phyloP scores from a whole-genome alignment of 2,797 vertebrate species.

The Cuculus canorus region DNA sequence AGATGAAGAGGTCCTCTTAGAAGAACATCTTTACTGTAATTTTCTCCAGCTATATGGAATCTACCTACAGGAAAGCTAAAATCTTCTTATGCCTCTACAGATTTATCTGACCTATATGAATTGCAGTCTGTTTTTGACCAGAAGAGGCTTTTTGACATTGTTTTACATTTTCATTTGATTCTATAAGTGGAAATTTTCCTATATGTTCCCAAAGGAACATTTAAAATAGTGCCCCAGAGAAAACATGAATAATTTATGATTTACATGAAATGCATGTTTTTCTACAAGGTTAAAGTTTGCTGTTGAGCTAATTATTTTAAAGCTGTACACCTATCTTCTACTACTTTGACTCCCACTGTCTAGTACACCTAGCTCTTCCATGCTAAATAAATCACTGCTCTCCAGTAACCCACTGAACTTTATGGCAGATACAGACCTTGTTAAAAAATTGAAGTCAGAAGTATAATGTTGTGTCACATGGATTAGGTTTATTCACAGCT shows the following conservation, averaged over 20 bases:
- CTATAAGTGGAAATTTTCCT: background rate
- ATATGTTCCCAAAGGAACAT: background rate
- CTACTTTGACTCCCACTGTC: background rate
- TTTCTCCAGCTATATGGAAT: background rate
- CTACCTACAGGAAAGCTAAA: background rate
- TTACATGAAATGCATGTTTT: background rate
- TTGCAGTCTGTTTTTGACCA: background rate
- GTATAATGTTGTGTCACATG: background rate
- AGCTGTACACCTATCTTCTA: background rate
- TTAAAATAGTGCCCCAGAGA: background rate
- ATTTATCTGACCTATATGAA: background rate
- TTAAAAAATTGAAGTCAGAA: background rate
- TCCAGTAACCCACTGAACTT: background rate
- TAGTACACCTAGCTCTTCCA: background rate
- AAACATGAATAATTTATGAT: background rate
- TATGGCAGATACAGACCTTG: background rate
- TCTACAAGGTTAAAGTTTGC: background rate
- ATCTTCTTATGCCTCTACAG: background rate
- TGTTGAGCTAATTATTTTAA: conserved; percentile 30
- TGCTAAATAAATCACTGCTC: background rate
- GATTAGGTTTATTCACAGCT: background rate
- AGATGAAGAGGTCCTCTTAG: background rate
- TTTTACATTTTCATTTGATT: conserved; percentile 9
- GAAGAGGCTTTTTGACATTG: background rate
- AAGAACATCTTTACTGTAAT: background rate